These are phyloP conservation scores for Scolopax mira DNA, from an alignment of 2,113 vertebrate species.

Conservation along the genomic window DNA sequence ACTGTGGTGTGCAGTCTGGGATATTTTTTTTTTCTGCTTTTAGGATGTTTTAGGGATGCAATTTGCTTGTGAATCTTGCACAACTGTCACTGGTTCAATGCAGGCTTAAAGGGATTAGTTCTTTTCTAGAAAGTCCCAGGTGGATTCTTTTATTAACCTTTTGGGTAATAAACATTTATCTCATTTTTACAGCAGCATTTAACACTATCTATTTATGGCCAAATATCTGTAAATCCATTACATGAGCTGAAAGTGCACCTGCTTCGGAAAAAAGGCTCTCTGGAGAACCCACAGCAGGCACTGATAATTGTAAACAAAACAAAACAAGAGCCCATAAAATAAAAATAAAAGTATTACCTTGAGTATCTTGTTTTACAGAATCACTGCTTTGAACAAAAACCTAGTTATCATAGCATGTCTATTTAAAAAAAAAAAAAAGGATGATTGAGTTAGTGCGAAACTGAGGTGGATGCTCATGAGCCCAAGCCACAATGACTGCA, in stretches of 20 bases:
- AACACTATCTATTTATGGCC: constrained; percentile 59
- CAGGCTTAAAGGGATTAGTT: constrained; percentile 50
- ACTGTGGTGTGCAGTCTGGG: constrained; percentile 12
- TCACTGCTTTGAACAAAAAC: constrained; percentile 6
- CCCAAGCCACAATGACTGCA: not conserved
- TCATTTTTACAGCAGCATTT: constrained; percentile 60
- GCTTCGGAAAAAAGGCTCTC: constrained; percentile 29
- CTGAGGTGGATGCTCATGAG: not conserved
- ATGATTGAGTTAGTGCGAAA: not conserved
- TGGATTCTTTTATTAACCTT: constrained; percentile 63
- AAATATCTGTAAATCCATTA: constrained; percentile 69
- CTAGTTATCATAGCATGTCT: not conserved
- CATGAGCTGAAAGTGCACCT: constrained; percentile 53
- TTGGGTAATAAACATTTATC: constrained; percentile 67
- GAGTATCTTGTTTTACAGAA: constrained; percentile 41
- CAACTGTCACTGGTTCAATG: constrained; percentile 48
- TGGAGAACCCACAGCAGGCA: not conserved
- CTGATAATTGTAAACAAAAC: constrained; percentile 60
- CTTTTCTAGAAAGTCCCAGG: constrained; percentile 33
- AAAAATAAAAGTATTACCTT: constrained; percentile 54
- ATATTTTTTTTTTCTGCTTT: constrained; percentile 18
- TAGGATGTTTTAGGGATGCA: constrained; percentile 45
- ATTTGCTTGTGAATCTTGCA: constrained; percentile 54
- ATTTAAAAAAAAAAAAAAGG: not conserved
- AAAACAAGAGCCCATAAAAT: constrained; percentile 49